These are phyloP conservation scores for Drosophila antonietae DNA, from an alignment of 2,888 invertebrate genomes.

Conservation along the genomic window DNA sequence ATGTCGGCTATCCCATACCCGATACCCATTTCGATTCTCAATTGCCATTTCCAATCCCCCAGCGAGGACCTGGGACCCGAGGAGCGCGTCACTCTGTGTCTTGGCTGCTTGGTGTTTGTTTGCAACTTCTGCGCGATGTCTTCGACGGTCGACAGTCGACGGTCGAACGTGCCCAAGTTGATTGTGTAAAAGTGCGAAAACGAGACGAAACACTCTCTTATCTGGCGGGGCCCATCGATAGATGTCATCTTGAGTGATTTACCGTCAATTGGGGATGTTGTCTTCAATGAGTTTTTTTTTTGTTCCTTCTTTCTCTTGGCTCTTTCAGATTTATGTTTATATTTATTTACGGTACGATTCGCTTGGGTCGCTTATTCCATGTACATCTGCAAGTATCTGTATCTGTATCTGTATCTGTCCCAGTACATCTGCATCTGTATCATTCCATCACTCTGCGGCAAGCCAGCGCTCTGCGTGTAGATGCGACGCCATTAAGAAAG, in stretches of 20 bases:
- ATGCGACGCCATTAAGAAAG: constrained; percentile 61
- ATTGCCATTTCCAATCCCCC: constrained; percentile 29
- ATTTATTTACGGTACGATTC: constrained; percentile 75
- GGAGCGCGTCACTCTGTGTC: constrained; percentile 26
- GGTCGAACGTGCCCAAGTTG: constrained; percentile 51
- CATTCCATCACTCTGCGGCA: constrained; percentile 53
- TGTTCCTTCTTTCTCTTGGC: constrained; percentile 29
- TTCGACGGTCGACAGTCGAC: constrained; percentile 40
- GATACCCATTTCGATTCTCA: constrained; percentile 4
- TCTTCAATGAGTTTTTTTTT: constrained; percentile 69
- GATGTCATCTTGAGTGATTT: constrained; percentile 83
- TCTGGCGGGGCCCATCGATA: constrained; percentile 81
- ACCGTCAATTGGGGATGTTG: constrained; percentile 82
- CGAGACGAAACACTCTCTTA: constrained; percentile 80
- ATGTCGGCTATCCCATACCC: constrained; percentile 36
- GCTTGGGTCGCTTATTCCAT: constrained; percentile 43
- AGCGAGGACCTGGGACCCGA: constrained; percentile 17
- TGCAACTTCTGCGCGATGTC: constrained; percentile 44
- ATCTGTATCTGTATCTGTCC: constrained; percentile 14
- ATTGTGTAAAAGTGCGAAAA: constrained; percentile 82
- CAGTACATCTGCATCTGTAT: constrained; percentile 42
- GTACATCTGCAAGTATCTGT: constrained; percentile 35
- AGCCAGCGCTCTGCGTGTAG: constrained; percentile 13
- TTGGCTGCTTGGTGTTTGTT: constrained; percentile 32
- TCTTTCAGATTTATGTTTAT: constrained; percentile 75